Evolutionary conservation across 2,113 vertebrate genomes (phyloP).

Genomic region (Xiphophorus hellerii): DNA sequence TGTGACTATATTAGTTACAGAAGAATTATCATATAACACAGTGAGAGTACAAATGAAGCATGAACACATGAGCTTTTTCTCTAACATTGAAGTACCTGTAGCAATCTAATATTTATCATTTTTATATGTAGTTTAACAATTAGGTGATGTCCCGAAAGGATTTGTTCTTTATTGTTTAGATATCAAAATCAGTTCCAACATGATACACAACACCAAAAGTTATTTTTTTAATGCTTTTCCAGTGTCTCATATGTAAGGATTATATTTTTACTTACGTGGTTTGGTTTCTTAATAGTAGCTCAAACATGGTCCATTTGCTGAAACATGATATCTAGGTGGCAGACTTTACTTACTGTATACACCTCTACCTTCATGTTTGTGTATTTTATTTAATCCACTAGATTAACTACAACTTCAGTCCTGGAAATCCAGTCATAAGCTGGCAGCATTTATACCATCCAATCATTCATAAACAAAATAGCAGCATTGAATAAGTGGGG

Average conservation of each 20-base stretch:
- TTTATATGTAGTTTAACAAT: not conserved
- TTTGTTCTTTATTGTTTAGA: not conserved
- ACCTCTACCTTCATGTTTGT: not conserved
- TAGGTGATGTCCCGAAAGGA: not conserved
- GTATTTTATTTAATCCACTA: too few relatives aligned
- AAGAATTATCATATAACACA: too few relatives aligned
- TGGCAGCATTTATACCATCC: not conserved
- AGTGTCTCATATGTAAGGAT: not conserved
- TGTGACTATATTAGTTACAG: not conserved
- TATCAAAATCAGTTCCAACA: not conserved
- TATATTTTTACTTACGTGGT: not conserved
- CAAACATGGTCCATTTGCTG: not conserved
- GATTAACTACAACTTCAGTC: too few relatives aligned
- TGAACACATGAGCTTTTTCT: not conserved
- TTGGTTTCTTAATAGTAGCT: not conserved
- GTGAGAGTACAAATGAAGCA: not conserved
- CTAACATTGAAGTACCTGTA: not conserved
- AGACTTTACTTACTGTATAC: not conserved
- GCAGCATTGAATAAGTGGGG: not conserved
- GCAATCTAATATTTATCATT: not conserved
- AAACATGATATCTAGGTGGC: not conserved
- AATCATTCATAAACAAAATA: not conserved
- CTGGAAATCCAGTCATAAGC: not conserved
- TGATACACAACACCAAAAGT: not conserved
- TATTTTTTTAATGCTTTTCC: not conserved